Base-by-base conservation (phyloP, 2,797 vertebrate species). In the Peromyscus attwateri region DNA sequence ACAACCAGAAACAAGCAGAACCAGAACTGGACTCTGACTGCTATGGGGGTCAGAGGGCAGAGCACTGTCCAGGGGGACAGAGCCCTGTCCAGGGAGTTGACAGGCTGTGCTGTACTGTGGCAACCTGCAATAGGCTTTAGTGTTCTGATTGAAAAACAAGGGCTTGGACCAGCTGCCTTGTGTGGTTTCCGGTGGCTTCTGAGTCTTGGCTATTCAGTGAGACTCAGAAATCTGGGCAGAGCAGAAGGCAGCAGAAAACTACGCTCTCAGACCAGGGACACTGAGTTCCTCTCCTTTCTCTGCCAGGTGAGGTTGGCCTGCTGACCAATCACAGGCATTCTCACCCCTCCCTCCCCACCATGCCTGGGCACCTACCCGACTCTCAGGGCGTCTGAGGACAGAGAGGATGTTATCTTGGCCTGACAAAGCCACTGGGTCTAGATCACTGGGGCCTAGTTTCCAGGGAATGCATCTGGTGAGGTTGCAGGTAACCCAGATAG, bases 391-490 rank as follows among this genome's bases (percentile, higher is more conserved):
- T 81, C 85, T 90, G 91, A 97, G 97, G 97, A 98, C 94, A 23
- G 1, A 0, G 43, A 81, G 82, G 92, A 79, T 97, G 91, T 96
- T 96, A 97, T 95, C 97, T 98, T 52, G 62, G 60, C 71, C 37
- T 23, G 34, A 92, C 46, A 80, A 94, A 97, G 64, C 55, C 64
- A 37, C 1, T 43, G 29, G 64, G 93, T 89, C 94, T 88, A n/a
- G 98, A 57, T 89, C 1, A 14, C 96, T 31, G 91, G 95, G 96
- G 94, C 95, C 97, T 75, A 81, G 94, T 98, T 98, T 98, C 96
- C 21, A 70, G 97, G 95, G 96, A 95, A 73, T 68, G 92, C 71
- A 31, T 68, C 52, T 64, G 93, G 66, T 88, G 95, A 97, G 93
- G 89, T 82, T 14, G 25, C 94, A 95, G 91, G 96, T 97, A 95